Percentiles rank a stretch among this genome's conserved stretches.
Conservation (phyloP, 2,113 vertebrate genomes). For the Hydrolagus affinis region DNA sequence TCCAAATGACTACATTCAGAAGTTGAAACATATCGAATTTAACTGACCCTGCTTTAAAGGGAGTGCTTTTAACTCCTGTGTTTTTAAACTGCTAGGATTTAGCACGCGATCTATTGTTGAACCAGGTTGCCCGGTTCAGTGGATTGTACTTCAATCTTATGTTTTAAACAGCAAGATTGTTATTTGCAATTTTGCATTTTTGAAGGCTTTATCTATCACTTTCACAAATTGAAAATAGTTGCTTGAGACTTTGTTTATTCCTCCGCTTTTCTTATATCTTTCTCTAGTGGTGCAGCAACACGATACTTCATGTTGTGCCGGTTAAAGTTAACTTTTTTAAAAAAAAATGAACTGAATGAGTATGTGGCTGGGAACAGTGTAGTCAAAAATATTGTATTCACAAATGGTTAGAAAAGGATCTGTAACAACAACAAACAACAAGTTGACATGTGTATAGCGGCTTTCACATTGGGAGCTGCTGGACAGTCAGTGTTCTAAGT, state of each 20-base stretch:
- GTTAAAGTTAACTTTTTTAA: too few species aligned
- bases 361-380: too few species aligned
- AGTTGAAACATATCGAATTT: slow-evolving; percentile 11
- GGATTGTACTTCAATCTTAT: neutral
- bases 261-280: neutral
- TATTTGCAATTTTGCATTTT: neutral
- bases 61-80: neutral
- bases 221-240: neutral
- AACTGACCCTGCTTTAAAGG: neutral
- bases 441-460: too few species aligned
- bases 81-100: slow-evolving; percentile 18
- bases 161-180: slow-evolving; percentile 15
- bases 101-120: slow-evolving; percentile 29
- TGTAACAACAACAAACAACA: too few species aligned
- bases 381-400: too few species aligned
- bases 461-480: too few species aligned
- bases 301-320: too few species aligned
- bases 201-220: slow-evolving; percentile 15
- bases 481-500: too few species aligned
- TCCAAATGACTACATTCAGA: slow-evolving; percentile 5
- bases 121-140: neutral
- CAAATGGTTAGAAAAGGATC: too few species aligned
- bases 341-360: too few species aligned
- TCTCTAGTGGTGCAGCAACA: too few species aligned
- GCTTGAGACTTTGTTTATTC: neutral